phyloP scores from a whole-genome alignment of 2,797 vertebrate genomes.

The Falco peregrinus region DNA sequence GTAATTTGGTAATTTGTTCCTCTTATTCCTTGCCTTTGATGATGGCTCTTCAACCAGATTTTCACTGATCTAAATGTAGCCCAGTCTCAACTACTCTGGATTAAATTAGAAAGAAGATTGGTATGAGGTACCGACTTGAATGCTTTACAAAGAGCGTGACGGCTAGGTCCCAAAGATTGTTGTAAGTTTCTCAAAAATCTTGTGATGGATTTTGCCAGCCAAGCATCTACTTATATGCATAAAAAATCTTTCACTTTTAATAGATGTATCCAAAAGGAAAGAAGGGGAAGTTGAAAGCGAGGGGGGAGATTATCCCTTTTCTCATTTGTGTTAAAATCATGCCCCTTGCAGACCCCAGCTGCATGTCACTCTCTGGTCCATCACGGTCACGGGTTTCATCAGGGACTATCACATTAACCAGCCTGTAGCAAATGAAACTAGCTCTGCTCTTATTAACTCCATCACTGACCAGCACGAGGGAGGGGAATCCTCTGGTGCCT shows the following conservation, averaged over 20 bases:
- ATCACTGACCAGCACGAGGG: not conserved
- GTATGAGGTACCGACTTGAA: not conserved
- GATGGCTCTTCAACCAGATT: not conserved
- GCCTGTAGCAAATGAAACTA: not conserved
- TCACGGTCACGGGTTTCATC: not conserved
- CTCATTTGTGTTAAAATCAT: not conserved
- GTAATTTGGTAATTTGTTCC: not conserved
- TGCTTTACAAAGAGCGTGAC: not conserved
- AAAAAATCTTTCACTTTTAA: not conserved
- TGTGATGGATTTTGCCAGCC: not conserved
- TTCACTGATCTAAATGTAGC: not conserved
- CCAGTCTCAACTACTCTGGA: not conserved
- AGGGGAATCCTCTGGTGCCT: not conserved
- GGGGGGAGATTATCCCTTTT: not conserved
- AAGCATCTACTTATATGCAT: not conserved
- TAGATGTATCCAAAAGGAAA: not conserved
- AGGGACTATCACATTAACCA: not conserved
- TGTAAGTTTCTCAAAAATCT: not conserved
- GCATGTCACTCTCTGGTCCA: not conserved
- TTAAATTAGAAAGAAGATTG: conserved; percentile 4
- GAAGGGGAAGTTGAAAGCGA: not conserved
- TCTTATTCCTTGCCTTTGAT: not conserved
- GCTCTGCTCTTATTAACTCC: not conserved
- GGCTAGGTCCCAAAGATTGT: not conserved
- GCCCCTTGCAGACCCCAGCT: not conserved